Percentiles rank a stretch among this genome's conserved stretches.
Evolutionary conservation across 2,113 vertebrate genomes (phyloP).

Genomic region (Datnioides undecimradiatus): DNA sequence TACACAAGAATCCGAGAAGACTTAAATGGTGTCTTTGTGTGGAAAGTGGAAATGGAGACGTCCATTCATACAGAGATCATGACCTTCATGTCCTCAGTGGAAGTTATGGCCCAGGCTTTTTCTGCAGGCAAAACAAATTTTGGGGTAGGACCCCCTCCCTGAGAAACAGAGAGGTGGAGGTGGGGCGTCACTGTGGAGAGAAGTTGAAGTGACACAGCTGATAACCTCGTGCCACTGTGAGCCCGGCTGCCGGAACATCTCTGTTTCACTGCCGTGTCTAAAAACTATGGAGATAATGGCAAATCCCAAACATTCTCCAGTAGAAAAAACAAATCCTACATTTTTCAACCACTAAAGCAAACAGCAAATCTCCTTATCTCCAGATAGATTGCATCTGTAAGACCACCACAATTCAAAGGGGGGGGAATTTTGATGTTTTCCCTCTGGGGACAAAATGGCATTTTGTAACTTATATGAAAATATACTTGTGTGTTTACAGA

Average conservation of each 20-base stretch:
- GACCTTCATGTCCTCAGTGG: slow-evolving; percentile 32
- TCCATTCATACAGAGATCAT: slow-evolving; percentile 20
- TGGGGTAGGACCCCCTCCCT: not conserved
- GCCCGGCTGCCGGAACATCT: slow-evolving; percentile 42
- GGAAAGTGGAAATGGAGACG: slow-evolving; percentile 7
- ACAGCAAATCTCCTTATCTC: slow-evolving; percentile 66
- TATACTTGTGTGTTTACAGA: slow-evolving; percentile 30
- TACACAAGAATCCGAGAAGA: not conserved
- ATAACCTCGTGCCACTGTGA: slow-evolving; percentile 66
- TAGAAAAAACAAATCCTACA: slow-evolving; percentile 61
- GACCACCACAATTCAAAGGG: slow-evolving; percentile 69
- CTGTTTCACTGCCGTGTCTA: slow-evolving; percentile 51
- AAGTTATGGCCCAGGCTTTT: slow-evolving; percentile 16
- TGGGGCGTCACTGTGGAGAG: slow-evolving; percentile 1
- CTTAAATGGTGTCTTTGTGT: slow-evolving; percentile 41
- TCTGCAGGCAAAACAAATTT: slow-evolving; percentile 48
- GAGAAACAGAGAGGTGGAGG: slow-evolving; percentile 15
- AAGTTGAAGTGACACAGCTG: slow-evolving; percentile 47
- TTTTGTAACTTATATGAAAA: slow-evolving; percentile 51
- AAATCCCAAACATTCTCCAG: slow-evolving; percentile 63
- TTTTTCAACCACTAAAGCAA: slow-evolving; percentile 65
- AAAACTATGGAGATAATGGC: slow-evolving; percentile 63
- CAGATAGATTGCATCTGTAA: slow-evolving; percentile 59
- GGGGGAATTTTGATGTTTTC: slow-evolving; percentile 49
- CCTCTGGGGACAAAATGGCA: slow-evolving; percentile 42